Base-by-base conservation (phyloP, 2,113 vertebrate species). In the Sander vitreus region DNA sequence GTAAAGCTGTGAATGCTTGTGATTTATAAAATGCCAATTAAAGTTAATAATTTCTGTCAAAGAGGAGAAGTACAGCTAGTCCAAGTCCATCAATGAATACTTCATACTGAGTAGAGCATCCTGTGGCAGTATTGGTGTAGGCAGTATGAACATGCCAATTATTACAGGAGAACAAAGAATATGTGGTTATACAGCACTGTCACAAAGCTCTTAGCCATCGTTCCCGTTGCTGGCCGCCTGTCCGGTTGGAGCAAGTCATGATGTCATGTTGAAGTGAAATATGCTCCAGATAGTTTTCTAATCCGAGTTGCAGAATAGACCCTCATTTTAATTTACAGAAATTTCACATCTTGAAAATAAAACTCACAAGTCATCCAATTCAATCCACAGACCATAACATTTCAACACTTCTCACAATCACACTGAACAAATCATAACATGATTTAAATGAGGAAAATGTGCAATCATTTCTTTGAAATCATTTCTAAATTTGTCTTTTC, bases 11-110 rank as follows among this genome's bases (percentile, higher is more conserved):
- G 72, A 14, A n/a, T 93, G 63, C 51, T 90, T 94, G 82, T 95
- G 95, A 86, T 95, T 94, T 11, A 92, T 70, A 45, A 89, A 55
- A 55, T 95, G 95, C 94, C 94, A 96, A 33, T 94, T 67, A 45
- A 78, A 95, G 53, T 95, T 43, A 11, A 39, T 10, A 10, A 39
- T 33, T 33, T 43, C 9, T 10, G 39, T 95, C 94, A 63, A 96
- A 96, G 47, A 95, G 85, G 16, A 96, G 93, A 48, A 95, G 88
- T 1, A 57, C 19, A 25, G 91, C 94, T 69, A 95, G 85, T 18
- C 85, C 87, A 0, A 95, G 85, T 18, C 86, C 88, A 0, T 90
- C 92, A 0, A 85, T 48, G 16, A 93, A 83, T 1, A 95, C n/a
- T 80, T 94, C 83, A 21, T 51, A 79, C 0, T 94, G 43, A 1